A percentile compares a stretch with the other conserved stretches of the same genome.
phyloP scores from a whole-genome alignment of 2,113 vertebrate species.

The Pelmatolapia mariae region DNA sequence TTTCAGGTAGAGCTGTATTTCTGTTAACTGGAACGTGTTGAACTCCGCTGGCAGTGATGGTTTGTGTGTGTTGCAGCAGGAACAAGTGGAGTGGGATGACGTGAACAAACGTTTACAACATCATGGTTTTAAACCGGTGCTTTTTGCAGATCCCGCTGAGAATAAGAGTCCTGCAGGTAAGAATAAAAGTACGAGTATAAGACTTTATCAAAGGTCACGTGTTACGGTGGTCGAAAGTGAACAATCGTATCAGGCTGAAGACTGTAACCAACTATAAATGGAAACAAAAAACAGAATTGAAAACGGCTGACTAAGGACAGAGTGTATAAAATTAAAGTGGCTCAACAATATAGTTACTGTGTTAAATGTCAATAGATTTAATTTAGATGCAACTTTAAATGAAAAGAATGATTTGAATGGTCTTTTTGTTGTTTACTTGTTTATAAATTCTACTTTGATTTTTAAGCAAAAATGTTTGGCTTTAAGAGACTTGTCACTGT shows the following conservation, averaged over 20 bases:
- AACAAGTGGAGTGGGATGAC: conserved; percentile 80
- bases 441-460: not conserved
- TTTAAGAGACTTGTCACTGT: not conserved
- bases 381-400: not conserved
- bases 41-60: not conserved
- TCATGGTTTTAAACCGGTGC: conserved; percentile 77
- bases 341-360: not conserved
- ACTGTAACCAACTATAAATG: not conserved
- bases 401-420: fast-evolving
- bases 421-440: not conserved
- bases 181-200: fast-evolving
- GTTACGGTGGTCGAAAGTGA: not conserved
- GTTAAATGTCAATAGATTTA: not conserved
- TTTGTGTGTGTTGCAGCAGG: conserved; percentile 51
- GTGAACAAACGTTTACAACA: conserved; percentile 74
- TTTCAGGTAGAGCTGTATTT: conserved; percentile 54
- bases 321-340: not conserved
- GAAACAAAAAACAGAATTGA: not conserved
- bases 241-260: not conserved
- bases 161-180: conserved; percentile 73
- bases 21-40: fast-evolving
- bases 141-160: conserved; percentile 62
- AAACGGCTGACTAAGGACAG: fast-evolving
- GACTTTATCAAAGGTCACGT: not conserved
- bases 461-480: not conserved